Evolutionary conservation across 1,140 invertebrate species (phyloP), one percentile per base, ranked within the genome.

Genomic region (Helicoverpa zea): DNA sequence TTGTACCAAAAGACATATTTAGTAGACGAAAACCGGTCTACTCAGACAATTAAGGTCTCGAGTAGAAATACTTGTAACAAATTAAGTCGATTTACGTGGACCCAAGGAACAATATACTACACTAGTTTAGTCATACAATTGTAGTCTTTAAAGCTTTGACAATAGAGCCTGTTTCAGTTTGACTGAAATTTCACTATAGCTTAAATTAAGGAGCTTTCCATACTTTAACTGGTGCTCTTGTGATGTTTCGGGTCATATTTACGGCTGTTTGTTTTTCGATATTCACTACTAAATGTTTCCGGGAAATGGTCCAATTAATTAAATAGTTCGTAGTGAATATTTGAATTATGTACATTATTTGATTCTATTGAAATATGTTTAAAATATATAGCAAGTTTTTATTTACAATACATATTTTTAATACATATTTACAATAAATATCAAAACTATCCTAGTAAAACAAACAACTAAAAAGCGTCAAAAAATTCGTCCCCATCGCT

Each of bases 61-160:
- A 72, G 70, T 56, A 56, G 30, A 73, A 73, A 43, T 51, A 73
- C 70, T 73, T 30, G 54, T 54, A 43, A 73, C 70, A 73, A 73
- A 73, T 73, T 73, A 73, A 73, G 29, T 73, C 51, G 29, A 73
- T 73, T 73, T 73, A 73, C 30, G 70, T 16, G 9, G n/a, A 73
- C 70, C 52, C 18, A 73, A 73, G 52, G 18, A 73, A 73, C 70
- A 58, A 54, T 52, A 72, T 54, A 54, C 9, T 58, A 58, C 4
- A n/a, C 14, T 73, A 49, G 2, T 54, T 16, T 35, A 16, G 10
- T 30, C 70, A 58, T n/a, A 16, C 18, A 14, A 58, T 58, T 73
- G 16, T 58, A 12, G n/a, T 43, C 52, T 16, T 56, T 58, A 58
- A 5, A 0, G 2, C 3, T 9, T 0, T 12, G 0, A 3, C n/a